phyloP scores from a whole-genome alignment of 2,888 invertebrate species.

The Onchidella celtica region DNA sequence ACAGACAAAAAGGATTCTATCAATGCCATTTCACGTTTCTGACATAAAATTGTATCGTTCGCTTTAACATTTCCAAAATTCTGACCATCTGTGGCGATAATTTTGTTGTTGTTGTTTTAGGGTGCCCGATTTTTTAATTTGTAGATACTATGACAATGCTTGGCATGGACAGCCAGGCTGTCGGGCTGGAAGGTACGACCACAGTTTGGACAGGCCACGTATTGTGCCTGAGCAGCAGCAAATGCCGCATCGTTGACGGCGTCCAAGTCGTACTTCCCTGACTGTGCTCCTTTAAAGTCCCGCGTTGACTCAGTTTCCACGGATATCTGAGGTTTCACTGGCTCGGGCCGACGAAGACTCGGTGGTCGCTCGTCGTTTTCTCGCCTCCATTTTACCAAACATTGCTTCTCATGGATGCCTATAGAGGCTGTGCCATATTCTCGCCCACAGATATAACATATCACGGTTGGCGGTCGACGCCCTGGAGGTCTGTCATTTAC shows the following conservation, averaged over 20 bases:
- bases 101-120: no score
- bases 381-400: constrained; percentile 32
- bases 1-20: no score
- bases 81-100: no score
- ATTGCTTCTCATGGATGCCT: constrained; percentile 43
- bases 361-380: constrained; percentile 29
- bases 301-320: background rate
- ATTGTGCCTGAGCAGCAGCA: constrained; percentile 18
- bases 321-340: constrained; percentile 23
- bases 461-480: constrained; percentile 18
- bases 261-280: constrained; percentile 16
- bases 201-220: constrained; percentile 25
- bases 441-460: constrained; percentile 43
- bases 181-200: constrained; percentile 43
- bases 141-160: no score
- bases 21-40: no score
- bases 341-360: constrained; percentile 9
- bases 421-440: constrained; percentile 45
- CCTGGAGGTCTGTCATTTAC: background rate
- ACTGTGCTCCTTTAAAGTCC: background rate
- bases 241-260: constrained; percentile 24
- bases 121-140: no score
- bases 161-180: constrained; percentile 13
- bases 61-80: no score
- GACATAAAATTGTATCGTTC: no score